A percentile compares a stretch with the other conserved stretches of the same genome.
phyloP scores from a whole-genome alignment of 2,113 vertebrate genomes.

The Dasypus novemcinctus region DNA sequence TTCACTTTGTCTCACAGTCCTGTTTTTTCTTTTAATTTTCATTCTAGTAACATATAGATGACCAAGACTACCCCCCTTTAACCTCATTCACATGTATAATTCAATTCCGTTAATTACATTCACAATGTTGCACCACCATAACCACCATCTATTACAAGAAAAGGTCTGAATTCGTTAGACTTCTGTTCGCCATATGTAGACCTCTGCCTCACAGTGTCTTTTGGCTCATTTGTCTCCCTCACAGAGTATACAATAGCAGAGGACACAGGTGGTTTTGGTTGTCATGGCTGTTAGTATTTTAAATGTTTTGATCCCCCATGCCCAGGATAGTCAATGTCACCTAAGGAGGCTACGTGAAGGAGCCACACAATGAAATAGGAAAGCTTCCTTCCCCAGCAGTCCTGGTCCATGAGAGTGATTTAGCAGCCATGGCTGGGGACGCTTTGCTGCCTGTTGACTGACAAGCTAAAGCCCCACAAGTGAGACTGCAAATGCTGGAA shows the following conservation, averaged over 20 bases:
- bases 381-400: rapidly evolving
- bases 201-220: neutral
- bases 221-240: neutral
- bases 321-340: neutral
- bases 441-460: neutral
- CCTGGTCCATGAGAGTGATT: rapidly evolving
- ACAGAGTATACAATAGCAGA: neutral
- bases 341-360: neutral
- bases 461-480: rapidly evolving
- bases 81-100: too few relatives aligned
- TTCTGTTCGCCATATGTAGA: neutral
- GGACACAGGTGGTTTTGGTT: rapidly evolving
- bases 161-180: neutral
- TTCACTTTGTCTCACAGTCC: too few relatives aligned
- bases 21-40: too few relatives aligned
- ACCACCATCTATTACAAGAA: neutral
- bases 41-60: too few relatives aligned
- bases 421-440: rapidly evolving
- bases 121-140: too few relatives aligned
- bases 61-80: too few relatives aligned
- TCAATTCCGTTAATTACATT: too few relatives aligned
- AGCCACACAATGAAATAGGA: neutral
- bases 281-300: neutral
- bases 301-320: neutral
- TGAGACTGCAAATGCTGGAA: neutral